phyloP scores from a whole-genome alignment of 2,888 invertebrate species.

The Lepeophtheirus nordmannii region DNA sequence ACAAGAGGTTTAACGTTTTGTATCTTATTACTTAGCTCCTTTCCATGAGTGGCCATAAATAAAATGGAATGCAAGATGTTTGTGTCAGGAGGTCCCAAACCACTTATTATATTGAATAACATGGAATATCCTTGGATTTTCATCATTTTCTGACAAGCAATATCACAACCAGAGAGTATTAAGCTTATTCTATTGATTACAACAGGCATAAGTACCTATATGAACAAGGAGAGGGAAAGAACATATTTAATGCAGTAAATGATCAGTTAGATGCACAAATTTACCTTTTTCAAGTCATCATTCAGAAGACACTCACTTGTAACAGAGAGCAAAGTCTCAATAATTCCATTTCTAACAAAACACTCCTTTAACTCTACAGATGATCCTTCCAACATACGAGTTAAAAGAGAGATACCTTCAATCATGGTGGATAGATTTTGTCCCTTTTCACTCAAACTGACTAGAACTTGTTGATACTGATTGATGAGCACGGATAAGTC shows the following conservation, averaged over 20 bases:
- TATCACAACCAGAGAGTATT: slow-evolving; percentile 1
- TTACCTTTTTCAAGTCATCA: neutral
- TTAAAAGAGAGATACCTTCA: slow-evolving; percentile 14
- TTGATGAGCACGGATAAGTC: slow-evolving; percentile 12
- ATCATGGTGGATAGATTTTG: neutral
- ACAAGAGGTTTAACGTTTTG: slow-evolving; percentile 14
- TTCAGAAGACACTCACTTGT: slow-evolving; percentile 3
- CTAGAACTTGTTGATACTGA: slow-evolving; percentile 23
- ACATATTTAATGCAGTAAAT: too few relatives aligned
- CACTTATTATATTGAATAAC: slow-evolving; percentile 9
- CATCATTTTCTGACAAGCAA: slow-evolving; percentile 17
- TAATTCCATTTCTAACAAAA: slow-evolving; percentile 15
- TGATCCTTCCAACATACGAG: neutral
- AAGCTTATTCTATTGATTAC: slow-evolving; percentile 15
- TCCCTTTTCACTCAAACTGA: slow-evolving; percentile 1
- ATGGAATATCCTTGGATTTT: slow-evolving; percentile 11
- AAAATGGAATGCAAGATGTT: slow-evolving; percentile 16
- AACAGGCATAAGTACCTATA: slow-evolving; percentile 3
- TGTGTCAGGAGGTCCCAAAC: slow-evolving; percentile 18
- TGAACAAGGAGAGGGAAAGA: too few relatives aligned
- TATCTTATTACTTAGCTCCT: neutral
- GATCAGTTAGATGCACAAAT: too few relatives aligned
- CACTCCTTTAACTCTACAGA: slow-evolving; percentile 4
- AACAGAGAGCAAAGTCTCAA: neutral
- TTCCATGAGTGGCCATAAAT: slow-evolving; percentile 4